Conservation (phyloP, 2,113 vertebrate species). For the Argyrosomus japonicus region DNA sequence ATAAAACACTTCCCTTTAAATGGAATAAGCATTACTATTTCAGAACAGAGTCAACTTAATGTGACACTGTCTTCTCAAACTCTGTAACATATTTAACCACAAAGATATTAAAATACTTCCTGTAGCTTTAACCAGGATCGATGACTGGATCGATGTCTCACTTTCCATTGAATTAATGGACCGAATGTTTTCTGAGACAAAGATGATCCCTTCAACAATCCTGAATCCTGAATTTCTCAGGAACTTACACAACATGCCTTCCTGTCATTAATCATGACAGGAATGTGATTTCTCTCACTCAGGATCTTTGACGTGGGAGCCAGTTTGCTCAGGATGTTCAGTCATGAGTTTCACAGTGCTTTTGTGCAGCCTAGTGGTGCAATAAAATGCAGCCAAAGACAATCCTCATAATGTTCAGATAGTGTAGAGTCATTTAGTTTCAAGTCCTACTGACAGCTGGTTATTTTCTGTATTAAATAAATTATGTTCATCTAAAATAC, state of each 20-base stretch:
- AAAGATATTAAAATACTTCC: neutral
- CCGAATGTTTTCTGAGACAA: neutral
- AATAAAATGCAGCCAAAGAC: neutral
- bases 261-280: neutral
- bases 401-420: neutral
- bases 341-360: neutral
- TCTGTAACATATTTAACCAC: neutral
- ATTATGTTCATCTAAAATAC: too few species aligned
- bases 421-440: neutral
- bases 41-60: neutral
- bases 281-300: neutral
- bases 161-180: neutral
- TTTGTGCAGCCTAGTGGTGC: constrained; percentile 56
- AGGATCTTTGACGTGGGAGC: neutral
- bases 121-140: too few species aligned
- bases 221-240: too few species aligned
- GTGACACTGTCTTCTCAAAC: neutral
- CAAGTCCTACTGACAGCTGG: too few species aligned
- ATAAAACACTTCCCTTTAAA: neutral
- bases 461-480: too few species aligned
- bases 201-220: neutral
- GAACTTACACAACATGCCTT: neutral
- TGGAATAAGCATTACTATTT: neutral
- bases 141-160: neutral
- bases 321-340: neutral